Conservation (phyloP, 2,888 invertebrate species). For the Portevinia maculata region DNA sequence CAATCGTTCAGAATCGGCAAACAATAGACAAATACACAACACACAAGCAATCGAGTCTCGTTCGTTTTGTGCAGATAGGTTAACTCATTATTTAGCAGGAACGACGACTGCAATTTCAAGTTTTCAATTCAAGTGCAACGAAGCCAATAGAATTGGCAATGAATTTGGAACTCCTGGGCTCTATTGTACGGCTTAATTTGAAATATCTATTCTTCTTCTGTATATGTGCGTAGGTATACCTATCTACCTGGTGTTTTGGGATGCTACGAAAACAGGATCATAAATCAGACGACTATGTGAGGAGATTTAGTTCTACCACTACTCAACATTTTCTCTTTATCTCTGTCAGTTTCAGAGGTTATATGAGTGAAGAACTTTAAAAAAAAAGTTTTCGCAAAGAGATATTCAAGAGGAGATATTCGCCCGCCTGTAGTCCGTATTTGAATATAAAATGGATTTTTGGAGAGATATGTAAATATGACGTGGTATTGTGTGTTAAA, state of each 20-base stretch:
- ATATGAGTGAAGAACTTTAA: slow-evolving; percentile 21
- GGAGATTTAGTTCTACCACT: slow-evolving; percentile 20
- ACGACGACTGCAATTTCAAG: slow-evolving; percentile 67
- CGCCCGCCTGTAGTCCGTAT: slow-evolving; percentile 24
- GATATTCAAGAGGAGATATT: too few species aligned
- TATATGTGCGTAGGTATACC: background rate
- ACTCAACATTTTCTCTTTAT: background rate
- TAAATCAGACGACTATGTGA: slow-evolving; percentile 60
- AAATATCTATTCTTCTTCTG: slow-evolving; percentile 28
- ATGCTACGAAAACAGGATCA: slow-evolving; percentile 44
- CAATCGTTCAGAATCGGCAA: slow-evolving; percentile 53
- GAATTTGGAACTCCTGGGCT: slow-evolving; percentile 54
- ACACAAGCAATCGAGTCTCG: slow-evolving; percentile 46
- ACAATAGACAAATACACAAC: slow-evolving; percentile 57
- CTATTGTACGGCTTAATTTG: slow-evolving; percentile 57
- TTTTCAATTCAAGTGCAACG: slow-evolving; percentile 72
- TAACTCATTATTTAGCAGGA: slow-evolving; percentile 45
- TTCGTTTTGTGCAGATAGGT: background rate
- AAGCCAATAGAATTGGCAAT: slow-evolving; percentile 73
- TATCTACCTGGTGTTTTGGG: slow-evolving; percentile 22
- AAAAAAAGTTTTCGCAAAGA: slow-evolving; percentile 21
- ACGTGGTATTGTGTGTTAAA: slow-evolving; percentile 35
- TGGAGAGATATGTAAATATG: slow-evolving; percentile 70
- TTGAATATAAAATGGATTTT: slow-evolving; percentile 63
- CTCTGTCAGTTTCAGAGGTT: slow-evolving; percentile 26